Base-by-base conservation (phyloP, 2,113 vertebrate species). In the Cyprinodon brontotheroides region DNA sequence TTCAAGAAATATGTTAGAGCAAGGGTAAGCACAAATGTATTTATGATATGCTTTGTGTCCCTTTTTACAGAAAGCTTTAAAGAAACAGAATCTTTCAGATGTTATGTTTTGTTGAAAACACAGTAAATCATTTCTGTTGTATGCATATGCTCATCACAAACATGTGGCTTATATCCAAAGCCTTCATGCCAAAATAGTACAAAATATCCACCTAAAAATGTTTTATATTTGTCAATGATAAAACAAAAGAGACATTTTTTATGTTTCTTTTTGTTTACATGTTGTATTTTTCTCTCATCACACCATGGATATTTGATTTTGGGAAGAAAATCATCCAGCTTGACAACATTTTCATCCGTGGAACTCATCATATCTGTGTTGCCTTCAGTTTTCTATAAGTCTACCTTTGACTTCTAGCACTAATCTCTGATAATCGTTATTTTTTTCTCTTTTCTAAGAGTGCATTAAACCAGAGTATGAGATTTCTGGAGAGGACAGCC, bases 1-100 rank as follows among this genome's bases (percentile, higher is more conserved):
- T 91, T 92, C 91, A 94, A 96, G 96, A 97, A 96, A 95, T 96
- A 96, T 79, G 92, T 95, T 94, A 95, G 94, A 94, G 95, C 94
- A 72, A 95, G 94, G 95, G 95, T 95, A 95, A 95, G 96, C 88
- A 61, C 65, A 75, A 48, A 62, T 61, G 12, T 82, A 37, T 86
- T 39, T 73, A 2, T 81, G 13, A 11, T 78, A 59, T 88, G 61
- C 48, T 29, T 80, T 68, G 37, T 82, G 72, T 86, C 41, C 59
- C 43, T 59, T 77, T 53, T 85, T 50, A 7, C 45, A 4, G 61
- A 38, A 37, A 80, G 29, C 60, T 37, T 77, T 74, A 63, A 70
- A 75, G 5, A 61, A n/a, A 74, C 22, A 39, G 38, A 12, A 17
- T 36, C 48, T 65, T 70, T 67, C 41, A 36, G 6, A 61, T 43